Conservation (phyloP, 2,797 vertebrate genomes). For the Neostethus bicornis region DNA sequence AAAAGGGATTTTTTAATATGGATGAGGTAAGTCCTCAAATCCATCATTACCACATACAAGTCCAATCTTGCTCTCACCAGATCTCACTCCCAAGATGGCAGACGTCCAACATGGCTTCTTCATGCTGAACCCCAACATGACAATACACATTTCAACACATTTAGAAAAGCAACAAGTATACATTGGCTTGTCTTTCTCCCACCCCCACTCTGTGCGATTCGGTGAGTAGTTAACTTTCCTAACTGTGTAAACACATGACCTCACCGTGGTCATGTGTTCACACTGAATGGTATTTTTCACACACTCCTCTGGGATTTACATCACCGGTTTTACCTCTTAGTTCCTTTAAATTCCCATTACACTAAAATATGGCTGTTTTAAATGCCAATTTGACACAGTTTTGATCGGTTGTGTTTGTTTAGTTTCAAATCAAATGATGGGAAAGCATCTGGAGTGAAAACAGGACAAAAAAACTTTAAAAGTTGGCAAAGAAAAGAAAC, state of each 20-base stretch:
- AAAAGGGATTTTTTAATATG: conserved; percentile 60
- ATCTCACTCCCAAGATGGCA: conserved; percentile 55
- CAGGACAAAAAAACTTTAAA: conserved; percentile 41
- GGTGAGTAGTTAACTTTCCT: conserved; percentile 63
- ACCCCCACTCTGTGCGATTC: conserved; percentile 32
- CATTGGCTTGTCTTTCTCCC: conserved; percentile 45
- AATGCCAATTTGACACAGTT: conserved; percentile 52
- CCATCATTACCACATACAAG: conserved; percentile 63
- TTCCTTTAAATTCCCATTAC: conserved; percentile 64
- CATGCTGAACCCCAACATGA: conserved; percentile 42
- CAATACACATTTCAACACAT: conserved; percentile 42
- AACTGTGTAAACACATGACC: conserved; percentile 77
- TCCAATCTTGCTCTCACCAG: conserved; percentile 36
- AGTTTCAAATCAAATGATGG: conserved; percentile 39
- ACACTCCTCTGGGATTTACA: conserved; percentile 63
- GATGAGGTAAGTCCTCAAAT: conserved; percentile 67
- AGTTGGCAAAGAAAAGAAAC: conserved; percentile 21
- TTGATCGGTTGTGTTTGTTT: conserved; percentile 67
- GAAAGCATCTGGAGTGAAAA: conserved; percentile 15
- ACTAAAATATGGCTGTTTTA: conserved; percentile 55
- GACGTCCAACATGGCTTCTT: conserved; percentile 43
- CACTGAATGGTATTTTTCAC: conserved; percentile 67
- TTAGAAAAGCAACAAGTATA: conserved; percentile 41
- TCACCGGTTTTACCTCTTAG: conserved; percentile 51
- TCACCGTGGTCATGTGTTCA: conserved; percentile 67